A percentile compares a stretch with the other conserved stretches of the same genome.
Conservation (phyloP, 2,888 invertebrate species). For the Enchytraeus crypticus region DNA sequence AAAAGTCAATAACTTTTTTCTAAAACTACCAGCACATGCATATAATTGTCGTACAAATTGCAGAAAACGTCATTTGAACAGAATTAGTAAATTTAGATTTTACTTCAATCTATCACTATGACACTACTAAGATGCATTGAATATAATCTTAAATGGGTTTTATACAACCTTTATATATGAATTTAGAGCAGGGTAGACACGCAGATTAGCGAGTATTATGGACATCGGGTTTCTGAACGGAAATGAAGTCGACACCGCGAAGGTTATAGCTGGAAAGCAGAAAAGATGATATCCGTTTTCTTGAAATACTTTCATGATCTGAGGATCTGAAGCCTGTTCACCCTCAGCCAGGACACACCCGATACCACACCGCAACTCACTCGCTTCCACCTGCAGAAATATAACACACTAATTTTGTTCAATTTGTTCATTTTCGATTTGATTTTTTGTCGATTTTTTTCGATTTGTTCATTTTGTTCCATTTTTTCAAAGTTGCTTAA, state of each 20-base stretch:
- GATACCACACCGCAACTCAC: constrained; percentile 46
- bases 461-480: no score
- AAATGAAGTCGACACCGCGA: constrained; percentile 48
- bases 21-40: no score
- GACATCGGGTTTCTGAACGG: constrained; percentile 49
- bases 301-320: constrained; percentile 30
- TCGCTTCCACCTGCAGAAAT: constrained; percentile 36
- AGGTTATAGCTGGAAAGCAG: constrained; percentile 46
- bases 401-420: no score
- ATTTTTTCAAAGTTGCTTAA: no score
- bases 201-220: constrained; percentile 47
- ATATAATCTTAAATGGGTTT: not conserved
- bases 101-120: no score
- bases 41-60: no score
- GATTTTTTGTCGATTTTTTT: no score
- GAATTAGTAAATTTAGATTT: no score
- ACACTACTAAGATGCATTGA: no score
- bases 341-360: constrained; percentile 45
- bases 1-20: no score
- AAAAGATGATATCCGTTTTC: constrained; percentile 46
- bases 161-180: constrained; percentile 45
- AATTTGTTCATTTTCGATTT: no score
- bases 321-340: constrained; percentile 28
- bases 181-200: constrained; percentile 48
- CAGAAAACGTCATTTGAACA: no score